Conservation (phyloP, 1,140 invertebrate species). For the Triops longicaudatus region DNA sequence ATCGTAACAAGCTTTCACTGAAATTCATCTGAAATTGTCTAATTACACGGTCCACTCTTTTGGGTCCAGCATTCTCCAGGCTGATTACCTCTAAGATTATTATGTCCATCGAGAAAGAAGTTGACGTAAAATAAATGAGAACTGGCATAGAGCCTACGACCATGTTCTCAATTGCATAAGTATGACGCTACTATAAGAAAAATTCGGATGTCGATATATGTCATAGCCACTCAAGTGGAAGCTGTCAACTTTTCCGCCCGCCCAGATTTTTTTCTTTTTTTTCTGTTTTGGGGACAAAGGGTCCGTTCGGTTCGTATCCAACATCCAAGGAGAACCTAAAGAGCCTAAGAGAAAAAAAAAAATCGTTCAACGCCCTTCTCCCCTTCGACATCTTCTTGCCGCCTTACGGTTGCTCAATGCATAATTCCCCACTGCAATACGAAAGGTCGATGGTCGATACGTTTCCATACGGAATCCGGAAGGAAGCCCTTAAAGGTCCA, state of each 20-base stretch:
- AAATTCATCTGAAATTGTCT: background rate
- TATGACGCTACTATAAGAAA: background rate
- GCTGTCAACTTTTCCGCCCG: constrained; percentile 5
- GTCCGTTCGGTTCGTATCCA: no score
- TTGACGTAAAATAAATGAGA: background rate
- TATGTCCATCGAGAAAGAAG: background rate
- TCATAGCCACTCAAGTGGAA: background rate
- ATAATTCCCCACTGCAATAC: background rate
- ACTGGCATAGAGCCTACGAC: background rate
- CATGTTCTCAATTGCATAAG: background rate
- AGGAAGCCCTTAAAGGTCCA: background rate
- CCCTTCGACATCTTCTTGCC: background rate
- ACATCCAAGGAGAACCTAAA: no score
- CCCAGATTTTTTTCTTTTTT: background rate
- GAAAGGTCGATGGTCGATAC: background rate
- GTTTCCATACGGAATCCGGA: background rate
- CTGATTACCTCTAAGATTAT: background rate
- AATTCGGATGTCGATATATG: background rate
- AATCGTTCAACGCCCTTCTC: no score
- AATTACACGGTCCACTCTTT: background rate
- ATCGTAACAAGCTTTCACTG: background rate
- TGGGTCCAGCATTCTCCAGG: background rate
- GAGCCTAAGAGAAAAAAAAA: no score
- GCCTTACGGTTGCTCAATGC: background rate
- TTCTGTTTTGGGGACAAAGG: background rate